Evolutionary conservation across 2,113 vertebrate species (phyloP).

Genomic region (Pontoporia blainvillei): DNA sequence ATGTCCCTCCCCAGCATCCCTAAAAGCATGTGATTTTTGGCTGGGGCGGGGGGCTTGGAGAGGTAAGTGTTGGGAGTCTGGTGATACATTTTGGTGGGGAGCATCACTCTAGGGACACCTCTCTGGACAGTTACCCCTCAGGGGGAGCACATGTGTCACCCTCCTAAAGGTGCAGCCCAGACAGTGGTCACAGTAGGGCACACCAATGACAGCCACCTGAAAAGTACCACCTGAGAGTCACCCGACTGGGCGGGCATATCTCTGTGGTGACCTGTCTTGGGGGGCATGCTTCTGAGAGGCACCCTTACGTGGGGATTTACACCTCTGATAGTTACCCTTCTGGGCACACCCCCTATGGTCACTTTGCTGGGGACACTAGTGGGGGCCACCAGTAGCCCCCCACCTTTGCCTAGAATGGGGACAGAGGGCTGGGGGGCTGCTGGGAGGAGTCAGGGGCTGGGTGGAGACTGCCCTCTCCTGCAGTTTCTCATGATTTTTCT

Average conservation of each 20-base stretch:
- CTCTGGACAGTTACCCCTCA: background rate
- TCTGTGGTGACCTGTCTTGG: background rate
- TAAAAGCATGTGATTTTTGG: background rate
- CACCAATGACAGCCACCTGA: background rate
- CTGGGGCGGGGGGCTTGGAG: background rate
- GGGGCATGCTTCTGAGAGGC: background rate
- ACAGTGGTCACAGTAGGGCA: background rate
- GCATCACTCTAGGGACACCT: background rate
- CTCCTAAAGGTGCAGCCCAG: background rate
- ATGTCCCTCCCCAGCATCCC: background rate
- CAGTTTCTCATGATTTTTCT: conserved; percentile 63
- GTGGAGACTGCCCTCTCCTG: background rate
- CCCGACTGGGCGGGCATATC: accelerated
- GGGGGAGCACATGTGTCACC: background rate
- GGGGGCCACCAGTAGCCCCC: no score
- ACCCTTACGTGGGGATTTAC: background rate
- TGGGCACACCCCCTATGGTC: background rate
- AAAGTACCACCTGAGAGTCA: background rate
- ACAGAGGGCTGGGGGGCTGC: background rate
- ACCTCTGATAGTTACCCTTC: background rate
- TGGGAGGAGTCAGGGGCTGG: background rate
- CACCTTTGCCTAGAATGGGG: background rate
- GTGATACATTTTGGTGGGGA: background rate
- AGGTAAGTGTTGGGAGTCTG: conserved; percentile 54
- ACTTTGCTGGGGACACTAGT: background rate